A percentile compares a stretch with the other conserved stretches of the same genome.
Evolutionary conservation across 2,113 vertebrate species (phyloP).

Genomic region (Myrmophylax atrothorax): DNA sequence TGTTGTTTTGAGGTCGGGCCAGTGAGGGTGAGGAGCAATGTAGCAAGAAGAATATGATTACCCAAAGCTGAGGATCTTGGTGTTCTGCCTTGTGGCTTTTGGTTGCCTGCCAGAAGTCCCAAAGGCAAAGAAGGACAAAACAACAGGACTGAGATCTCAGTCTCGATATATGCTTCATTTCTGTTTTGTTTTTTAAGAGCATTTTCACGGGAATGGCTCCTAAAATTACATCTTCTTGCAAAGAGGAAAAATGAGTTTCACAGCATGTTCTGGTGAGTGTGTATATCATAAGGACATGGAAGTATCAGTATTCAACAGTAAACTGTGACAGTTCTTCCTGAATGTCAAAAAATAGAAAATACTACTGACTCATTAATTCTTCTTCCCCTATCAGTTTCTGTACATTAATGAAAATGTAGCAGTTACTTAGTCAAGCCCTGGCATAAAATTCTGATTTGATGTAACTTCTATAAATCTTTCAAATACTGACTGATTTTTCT

Average conservation of each 20-base stretch:
- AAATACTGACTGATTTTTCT: not conserved
- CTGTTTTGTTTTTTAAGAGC: not conserved
- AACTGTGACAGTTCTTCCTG: not conserved
- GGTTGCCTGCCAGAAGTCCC: conserved; percentile 4
- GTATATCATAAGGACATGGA: not conserved
- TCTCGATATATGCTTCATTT: not conserved
- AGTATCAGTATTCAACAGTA: not conserved
- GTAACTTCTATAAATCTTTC: not conserved
- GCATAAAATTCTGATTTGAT: not conserved
- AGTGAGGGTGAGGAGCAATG: not conserved
- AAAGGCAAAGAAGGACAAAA: conserved; percentile 33
- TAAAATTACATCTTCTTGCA: conserved; percentile 6
- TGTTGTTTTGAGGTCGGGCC: not conserved
- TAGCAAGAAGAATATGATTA: not conserved
- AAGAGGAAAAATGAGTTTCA: not conserved
- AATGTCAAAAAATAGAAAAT: not conserved
- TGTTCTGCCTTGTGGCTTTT: conserved; percentile 19
- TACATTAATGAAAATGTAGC: not conserved
- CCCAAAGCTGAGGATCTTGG: not conserved
- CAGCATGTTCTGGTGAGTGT: not conserved
- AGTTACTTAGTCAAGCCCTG: not conserved
- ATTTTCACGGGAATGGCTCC: conserved; percentile 13
- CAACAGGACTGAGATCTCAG: not conserved
- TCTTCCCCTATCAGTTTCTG: not conserved
- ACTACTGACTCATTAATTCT: conserved; percentile 8